Conservation (phyloP, 2,888 invertebrate genomes). For the Drosophila mulleri region DNA sequence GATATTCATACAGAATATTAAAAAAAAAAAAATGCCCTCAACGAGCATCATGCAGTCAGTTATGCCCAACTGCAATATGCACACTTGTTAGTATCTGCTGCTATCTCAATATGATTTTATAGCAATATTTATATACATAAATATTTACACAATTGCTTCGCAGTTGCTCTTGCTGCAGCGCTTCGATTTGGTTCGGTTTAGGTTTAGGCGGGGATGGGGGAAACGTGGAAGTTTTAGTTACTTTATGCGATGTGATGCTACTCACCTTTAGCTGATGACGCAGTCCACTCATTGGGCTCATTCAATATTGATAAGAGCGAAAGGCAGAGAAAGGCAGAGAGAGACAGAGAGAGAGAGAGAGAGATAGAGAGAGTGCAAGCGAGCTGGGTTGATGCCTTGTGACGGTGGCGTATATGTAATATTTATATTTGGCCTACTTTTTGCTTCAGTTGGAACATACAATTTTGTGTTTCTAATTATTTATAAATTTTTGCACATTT, state of each 20-base stretch:
- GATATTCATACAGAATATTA: background rate
- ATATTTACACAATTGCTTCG: slow-evolving; percentile 66
- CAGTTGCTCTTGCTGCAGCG: slow-evolving; percentile 24
- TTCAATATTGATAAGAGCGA: slow-evolving; percentile 67
- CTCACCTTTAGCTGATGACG: slow-evolving; percentile 85
- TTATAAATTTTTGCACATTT: slow-evolving; percentile 21
- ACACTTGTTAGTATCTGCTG: slow-evolving; percentile 46
- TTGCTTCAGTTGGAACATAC: background rate
- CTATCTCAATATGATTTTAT: slow-evolving; percentile 34
- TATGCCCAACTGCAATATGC: background rate
- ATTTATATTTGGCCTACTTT: slow-evolving; percentile 51
- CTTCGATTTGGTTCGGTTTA: slow-evolving; percentile 1
- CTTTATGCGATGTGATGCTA: slow-evolving; percentile 21
- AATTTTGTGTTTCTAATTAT: slow-evolving; percentile 2
- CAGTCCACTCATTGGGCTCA: slow-evolving; percentile 85
- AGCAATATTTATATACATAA: slow-evolving; percentile 47
- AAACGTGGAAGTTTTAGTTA: slow-evolving; percentile 1
- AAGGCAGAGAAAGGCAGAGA: background rate
- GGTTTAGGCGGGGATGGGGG: background rate
- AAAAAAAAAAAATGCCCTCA: no score
- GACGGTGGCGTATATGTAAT: slow-evolving; percentile 71
- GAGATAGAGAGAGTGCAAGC: slow-evolving; percentile 21
- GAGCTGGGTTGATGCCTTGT: slow-evolving; percentile 18
- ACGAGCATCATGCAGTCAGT: background rate
- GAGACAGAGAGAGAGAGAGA: slow-evolving; percentile 3